A percentile compares a stretch with the other conserved stretches of the same genome.
phyloP scores from a whole-genome alignment of 2,113 vertebrate species.

The Myrmophylax atrothorax region DNA sequence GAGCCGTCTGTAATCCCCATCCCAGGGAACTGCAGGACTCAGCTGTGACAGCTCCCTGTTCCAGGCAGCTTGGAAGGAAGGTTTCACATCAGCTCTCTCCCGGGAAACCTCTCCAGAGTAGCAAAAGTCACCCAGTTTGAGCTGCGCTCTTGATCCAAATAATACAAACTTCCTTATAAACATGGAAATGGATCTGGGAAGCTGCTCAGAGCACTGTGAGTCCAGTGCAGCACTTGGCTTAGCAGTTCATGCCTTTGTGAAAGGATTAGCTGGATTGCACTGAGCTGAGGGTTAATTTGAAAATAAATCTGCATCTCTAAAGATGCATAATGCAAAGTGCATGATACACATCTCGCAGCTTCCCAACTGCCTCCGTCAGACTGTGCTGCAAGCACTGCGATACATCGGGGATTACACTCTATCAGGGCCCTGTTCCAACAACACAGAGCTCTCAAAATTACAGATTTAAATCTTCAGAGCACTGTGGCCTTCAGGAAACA shows the following conservation, averaged over 20 bases:
- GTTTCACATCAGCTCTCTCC: not conserved
- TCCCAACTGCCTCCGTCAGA: rapidly evolving
- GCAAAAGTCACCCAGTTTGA: not conserved
- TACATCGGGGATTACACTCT: not conserved
- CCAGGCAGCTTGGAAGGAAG: not conserved
- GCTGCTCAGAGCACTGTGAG: conserved; percentile 43
- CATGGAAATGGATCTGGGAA: conserved; percentile 33
- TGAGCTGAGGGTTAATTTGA: not conserved
- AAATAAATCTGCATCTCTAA: conserved; percentile 11
- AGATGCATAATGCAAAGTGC: not conserved
- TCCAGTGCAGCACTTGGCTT: conserved; percentile 39
- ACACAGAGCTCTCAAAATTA: not conserved
- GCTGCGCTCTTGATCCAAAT: not conserved
- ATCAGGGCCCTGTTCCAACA: not conserved
- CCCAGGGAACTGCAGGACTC: not conserved
- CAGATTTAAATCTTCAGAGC: not conserved
- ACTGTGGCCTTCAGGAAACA: not conserved
- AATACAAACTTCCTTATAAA: conserved; percentile 36
- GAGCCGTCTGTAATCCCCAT: not conserved
- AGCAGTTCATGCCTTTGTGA: conserved; percentile 37
- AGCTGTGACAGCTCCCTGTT: not conserved
- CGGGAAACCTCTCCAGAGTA: not conserved
- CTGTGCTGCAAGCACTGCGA: not conserved
- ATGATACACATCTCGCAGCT: not conserved
- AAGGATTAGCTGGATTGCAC: conserved; percentile 26